Evolutionary conservation across 2,888 invertebrate genomes (phyloP).

Genomic region (Gymnosoma rotundatum): DNA sequence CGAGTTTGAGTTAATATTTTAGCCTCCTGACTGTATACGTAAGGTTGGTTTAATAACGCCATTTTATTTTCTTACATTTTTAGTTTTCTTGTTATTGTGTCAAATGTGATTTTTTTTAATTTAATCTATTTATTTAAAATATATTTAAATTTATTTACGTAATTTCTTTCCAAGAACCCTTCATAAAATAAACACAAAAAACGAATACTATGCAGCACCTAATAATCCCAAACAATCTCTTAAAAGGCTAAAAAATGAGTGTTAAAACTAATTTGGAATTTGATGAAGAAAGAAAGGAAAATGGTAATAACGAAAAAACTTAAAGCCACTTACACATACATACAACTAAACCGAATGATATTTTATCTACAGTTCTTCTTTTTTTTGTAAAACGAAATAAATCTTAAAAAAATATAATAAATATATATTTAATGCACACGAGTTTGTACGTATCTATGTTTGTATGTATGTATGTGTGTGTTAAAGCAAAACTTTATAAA

Average conservation of each 20-base stretch:
- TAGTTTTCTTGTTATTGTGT: too few species aligned
- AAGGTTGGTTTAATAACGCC: too few species aligned
- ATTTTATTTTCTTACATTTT: too few species aligned
- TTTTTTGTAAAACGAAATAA: conserved; percentile 13
- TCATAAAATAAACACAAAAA: too few species aligned
- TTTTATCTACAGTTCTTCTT: conserved; percentile 29
- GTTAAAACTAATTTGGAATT: conserved; percentile 57
- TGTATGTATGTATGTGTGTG: not conserved
- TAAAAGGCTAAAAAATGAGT: not conserved
- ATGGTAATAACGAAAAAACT: conserved; percentile 8
- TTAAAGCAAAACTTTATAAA: conserved; percentile 48
- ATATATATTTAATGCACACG: conserved; percentile 1
- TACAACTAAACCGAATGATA: conserved; percentile 29
- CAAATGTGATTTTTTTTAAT: too few species aligned
- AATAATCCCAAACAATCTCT: conserved; percentile 32
- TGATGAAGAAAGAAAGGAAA: not conserved
- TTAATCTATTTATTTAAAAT: too few species aligned
- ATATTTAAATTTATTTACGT: too few species aligned
- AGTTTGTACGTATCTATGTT: not conserved
- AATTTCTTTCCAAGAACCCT: too few species aligned
- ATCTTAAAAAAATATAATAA: conserved; percentile 35
- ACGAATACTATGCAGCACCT: too few species aligned
- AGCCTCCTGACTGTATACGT: too few species aligned
- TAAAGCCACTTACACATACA: conserved; percentile 28
- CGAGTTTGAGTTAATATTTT: too few species aligned